These are phyloP conservation scores for Gallinago paraguaiae DNA, from an alignment of 2,113 vertebrate species.

Conservation along the genomic window DNA sequence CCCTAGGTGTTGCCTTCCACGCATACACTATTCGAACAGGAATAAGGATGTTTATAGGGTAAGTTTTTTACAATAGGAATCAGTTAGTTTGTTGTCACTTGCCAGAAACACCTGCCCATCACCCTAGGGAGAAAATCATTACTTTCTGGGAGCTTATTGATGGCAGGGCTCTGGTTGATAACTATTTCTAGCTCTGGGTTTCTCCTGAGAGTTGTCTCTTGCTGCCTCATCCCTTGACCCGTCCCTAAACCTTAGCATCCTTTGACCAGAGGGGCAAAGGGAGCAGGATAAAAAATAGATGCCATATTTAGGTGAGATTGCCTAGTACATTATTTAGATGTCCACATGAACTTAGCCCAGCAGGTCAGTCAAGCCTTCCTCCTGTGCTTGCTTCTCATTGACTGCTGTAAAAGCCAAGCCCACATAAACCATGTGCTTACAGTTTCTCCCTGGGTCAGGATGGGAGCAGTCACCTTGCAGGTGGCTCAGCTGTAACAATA, in stretches of 20 bases:
- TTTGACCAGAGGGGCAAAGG: not conserved
- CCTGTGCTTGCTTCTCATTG: not conserved
- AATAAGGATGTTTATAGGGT: not conserved
- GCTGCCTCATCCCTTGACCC: not conserved
- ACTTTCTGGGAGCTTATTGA: not conserved
- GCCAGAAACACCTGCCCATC: not conserved
- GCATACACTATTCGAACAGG: not conserved
- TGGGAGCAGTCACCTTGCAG: not conserved
- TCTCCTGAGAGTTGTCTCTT: not conserved
- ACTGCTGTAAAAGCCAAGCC: not conserved
- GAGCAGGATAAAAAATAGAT: not conserved
- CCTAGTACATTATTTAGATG: not conserved
- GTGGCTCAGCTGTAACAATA: not conserved
- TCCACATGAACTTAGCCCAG: not conserved
- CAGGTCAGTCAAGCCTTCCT: not conserved
- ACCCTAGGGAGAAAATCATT: not conserved
- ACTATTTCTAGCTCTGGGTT: not conserved
- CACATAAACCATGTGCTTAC: fast-evolving
- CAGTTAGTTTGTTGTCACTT: not conserved
- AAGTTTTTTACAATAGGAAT: not conserved
- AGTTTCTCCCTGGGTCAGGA: not conserved
- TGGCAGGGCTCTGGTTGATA: not conserved
- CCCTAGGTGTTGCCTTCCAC: not conserved
- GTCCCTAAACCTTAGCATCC: not conserved
- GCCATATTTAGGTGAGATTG: not conserved